phyloP scores from a whole-genome alignment of 2,888 invertebrate species.

The Erynnis tages region DNA sequence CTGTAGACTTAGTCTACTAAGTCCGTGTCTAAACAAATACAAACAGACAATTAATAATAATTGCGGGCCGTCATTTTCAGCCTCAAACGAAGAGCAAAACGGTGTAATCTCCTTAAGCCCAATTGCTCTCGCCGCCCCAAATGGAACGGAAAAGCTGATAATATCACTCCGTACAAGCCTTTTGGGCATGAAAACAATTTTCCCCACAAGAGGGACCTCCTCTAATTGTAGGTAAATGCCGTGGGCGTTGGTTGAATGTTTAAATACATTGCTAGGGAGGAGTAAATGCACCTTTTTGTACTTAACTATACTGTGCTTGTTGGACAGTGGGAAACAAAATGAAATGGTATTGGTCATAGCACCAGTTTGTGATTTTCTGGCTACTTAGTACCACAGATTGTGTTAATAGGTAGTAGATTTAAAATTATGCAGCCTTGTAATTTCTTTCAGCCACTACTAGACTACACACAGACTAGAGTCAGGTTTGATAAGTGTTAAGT shows the following conservation, averaged over 20 bases:
- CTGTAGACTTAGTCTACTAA: too few relatives aligned
- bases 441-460: too few relatives aligned
- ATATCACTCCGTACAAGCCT: conserved; percentile 50
- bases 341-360: too few relatives aligned
- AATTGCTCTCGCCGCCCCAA: conserved; percentile 49
- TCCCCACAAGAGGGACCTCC: conserved; percentile 41
- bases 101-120: conserved; percentile 51
- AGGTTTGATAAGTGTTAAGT: too few relatives aligned
- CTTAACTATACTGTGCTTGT: background rate
- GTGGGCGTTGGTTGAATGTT: conserved; percentile 41
- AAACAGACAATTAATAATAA: conserved; percentile 28
- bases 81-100: conserved; percentile 32
- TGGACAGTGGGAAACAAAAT: background rate
- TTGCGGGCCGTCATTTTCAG: conserved; percentile 24
- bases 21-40: background rate
- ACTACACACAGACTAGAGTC: too few relatives aligned
- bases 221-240: conserved; percentile 60
- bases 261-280: conserved; percentile 38
- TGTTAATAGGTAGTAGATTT: too few relatives aligned
- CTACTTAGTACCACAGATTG: too few relatives aligned
- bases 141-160: conserved; percentile 51
- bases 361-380: too few relatives aligned
- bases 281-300: too few relatives aligned
- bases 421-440: too few relatives aligned
- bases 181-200: conserved; percentile 56